Evolutionary conservation across 2,888 invertebrate genomes (phyloP).

Genomic region (Hirtodrosophila duncani): DNA sequence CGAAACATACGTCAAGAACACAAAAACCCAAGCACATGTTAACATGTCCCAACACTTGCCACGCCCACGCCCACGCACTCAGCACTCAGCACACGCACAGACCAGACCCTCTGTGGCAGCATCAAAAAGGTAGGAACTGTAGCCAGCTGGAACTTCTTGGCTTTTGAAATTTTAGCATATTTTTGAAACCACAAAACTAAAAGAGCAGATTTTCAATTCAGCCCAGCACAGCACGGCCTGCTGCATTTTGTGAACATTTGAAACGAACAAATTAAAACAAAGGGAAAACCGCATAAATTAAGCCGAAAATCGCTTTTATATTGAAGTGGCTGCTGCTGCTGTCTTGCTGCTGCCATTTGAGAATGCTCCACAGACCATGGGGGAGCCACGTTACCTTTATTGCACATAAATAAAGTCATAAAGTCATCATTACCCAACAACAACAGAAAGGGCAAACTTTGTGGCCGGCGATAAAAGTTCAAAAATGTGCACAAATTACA

Average conservation of each 20-base stretch:
- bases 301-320: slow-evolving; percentile 60
- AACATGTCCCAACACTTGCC: slow-evolving; percentile 19
- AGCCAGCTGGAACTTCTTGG: slow-evolving; percentile 7
- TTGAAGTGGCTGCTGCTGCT: slow-evolving; percentile 15
- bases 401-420: slow-evolving; percentile 68
- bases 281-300: slow-evolving; percentile 55
- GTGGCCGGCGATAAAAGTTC: slow-evolving; percentile 60
- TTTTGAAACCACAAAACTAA: slow-evolving; percentile 47
- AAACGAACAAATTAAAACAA: slow-evolving; percentile 35
- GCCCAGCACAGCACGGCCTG: slow-evolving; percentile 21
- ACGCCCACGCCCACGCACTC: slow-evolving; percentile 16
- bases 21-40: slow-evolving; percentile 15
- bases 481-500: slow-evolving; percentile 66
- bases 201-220: slow-evolving; percentile 54
- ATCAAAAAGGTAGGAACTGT: slow-evolving; percentile 48
- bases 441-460: slow-evolving; percentile 56
- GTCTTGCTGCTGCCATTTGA: not conserved
- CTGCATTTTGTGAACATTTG: slow-evolving; percentile 2
- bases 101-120: slow-evolving; percentile 4
- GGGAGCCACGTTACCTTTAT: slow-evolving; percentile 35
- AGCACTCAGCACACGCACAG: slow-evolving; percentile 4
- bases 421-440: slow-evolving; percentile 67
- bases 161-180: slow-evolving; percentile 61
- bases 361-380: not conserved
- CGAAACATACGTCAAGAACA: slow-evolving; percentile 23